phyloP scores from a whole-genome alignment of 2,888 invertebrate genomes.

The Ferrisia virgata region DNA sequence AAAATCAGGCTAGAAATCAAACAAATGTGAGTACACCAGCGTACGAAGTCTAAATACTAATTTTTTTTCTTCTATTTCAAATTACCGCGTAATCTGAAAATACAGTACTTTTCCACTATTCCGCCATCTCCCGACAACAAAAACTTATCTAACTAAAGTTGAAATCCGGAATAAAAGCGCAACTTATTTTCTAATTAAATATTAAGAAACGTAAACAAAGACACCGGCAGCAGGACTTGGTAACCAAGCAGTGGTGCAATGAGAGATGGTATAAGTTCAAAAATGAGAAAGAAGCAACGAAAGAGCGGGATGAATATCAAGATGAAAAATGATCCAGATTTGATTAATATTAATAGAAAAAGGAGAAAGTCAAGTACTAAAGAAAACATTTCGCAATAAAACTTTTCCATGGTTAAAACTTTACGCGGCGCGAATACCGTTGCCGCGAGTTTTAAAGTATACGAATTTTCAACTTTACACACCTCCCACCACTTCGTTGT shows the following conservation, averaged over 20 bases:
- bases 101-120: too few relatives aligned
- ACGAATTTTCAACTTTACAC: slow-evolving; percentile 16
- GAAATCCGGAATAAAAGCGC: not conserved
- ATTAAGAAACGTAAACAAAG: slow-evolving; percentile 13
- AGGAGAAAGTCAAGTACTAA: slow-evolving; percentile 38
- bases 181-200: slow-evolving; percentile 37
- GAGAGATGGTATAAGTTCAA: not conserved
- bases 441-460: not conserved
- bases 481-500: not conserved
- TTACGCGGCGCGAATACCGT: slow-evolving; percentile 29
- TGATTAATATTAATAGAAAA: slow-evolving; percentile 44
- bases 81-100: not conserved
- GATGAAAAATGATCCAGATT: slow-evolving; percentile 44
- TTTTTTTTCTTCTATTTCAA: too few relatives aligned
- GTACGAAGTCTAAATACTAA: too few relatives aligned
- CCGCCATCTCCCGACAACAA: not conserved
- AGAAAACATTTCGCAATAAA: slow-evolving; percentile 39
- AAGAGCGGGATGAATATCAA: not conserved
- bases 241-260: not conserved
- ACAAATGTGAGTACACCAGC: too few relatives aligned
- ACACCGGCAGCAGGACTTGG: not conserved
- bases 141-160: not conserved
- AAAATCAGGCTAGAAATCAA: too few relatives aligned
- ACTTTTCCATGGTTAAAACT: slow-evolving; percentile 34
- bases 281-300: not conserved